A percentile compares a stretch with the other conserved stretches of the same genome.
These are phyloP conservation scores for Petrophora chlorosata DNA, from an alignment of 2,888 invertebrate species.

Conservation along the genomic window DNA sequence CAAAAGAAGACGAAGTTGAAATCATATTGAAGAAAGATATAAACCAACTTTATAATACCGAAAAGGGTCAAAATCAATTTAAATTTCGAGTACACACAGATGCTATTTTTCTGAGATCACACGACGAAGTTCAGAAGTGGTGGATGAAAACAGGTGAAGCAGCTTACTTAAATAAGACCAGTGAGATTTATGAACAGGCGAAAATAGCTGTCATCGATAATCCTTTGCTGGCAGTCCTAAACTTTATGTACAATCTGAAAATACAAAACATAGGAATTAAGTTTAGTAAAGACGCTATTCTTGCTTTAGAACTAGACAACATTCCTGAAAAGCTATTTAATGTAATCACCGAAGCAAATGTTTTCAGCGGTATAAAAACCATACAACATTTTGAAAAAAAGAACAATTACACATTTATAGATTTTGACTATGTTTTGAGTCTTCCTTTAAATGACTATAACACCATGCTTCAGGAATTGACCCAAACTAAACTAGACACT, in stretches of 20 bases:
- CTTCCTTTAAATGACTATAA: slow-evolving; percentile 43
- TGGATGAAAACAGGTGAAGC: slow-evolving; percentile 45
- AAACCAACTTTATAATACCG: slow-evolving; percentile 38
- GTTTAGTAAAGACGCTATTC: slow-evolving; percentile 35
- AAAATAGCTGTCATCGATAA: slow-evolving; percentile 48
- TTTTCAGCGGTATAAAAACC: slow-evolving; percentile 46
- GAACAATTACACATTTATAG: slow-evolving; percentile 41
- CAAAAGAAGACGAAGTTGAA: slow-evolving; percentile 48
- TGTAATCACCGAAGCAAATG: slow-evolving; percentile 38
- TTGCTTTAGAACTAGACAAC: slow-evolving; percentile 34
- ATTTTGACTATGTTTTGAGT: slow-evolving; percentile 46
- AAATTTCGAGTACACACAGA: slow-evolving; percentile 48
- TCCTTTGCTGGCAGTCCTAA: slow-evolving; percentile 45
- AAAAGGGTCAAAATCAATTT: slow-evolving; percentile 39
- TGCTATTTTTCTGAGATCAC: slow-evolving; percentile 49
- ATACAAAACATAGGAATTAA: slow-evolving; percentile 42
- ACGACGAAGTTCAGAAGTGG: slow-evolving; percentile 56
- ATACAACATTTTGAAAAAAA: slow-evolving; percentile 37
- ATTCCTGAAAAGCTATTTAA: slow-evolving; percentile 33
- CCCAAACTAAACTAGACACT: slow-evolving; percentile 32
- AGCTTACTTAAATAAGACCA: slow-evolving; percentile 41
- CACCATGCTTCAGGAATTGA: slow-evolving; percentile 43
- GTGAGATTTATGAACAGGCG: slow-evolving; percentile 44
- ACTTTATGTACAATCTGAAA: slow-evolving; percentile 45
- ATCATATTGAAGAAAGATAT: slow-evolving; percentile 45